Percentiles rank a stretch among this genome's conserved stretches.
phyloP scores from a whole-genome alignment of 64 coral and sea anemone species.

The Montipora foliosa region DNA sequence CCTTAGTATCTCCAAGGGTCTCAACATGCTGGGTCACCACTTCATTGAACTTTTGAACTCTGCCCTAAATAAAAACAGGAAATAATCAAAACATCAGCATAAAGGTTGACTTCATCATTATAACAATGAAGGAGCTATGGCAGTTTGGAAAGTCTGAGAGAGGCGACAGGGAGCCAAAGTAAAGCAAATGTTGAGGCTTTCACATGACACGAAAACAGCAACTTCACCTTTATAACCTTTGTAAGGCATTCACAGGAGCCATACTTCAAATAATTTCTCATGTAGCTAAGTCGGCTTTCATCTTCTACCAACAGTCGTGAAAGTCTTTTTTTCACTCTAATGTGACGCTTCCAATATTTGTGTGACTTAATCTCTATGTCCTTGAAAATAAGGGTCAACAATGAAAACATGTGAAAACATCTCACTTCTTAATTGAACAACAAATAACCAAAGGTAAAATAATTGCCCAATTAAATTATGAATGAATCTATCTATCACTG shows the following conservation, averaged over 20 bases:
- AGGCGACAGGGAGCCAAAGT: too few species aligned
- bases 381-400: neutral
- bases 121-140: neutral
- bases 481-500: too few species aligned
- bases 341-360: neutral
- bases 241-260: neutral
- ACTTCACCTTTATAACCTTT: neutral
- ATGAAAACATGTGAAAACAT: too few species aligned
- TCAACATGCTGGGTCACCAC: neutral
- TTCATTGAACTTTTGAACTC: neutral
- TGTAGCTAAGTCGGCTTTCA: conserved; percentile 1
- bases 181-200: neutral
- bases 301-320: neutral
- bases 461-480: too few species aligned
- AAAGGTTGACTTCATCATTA: neutral
- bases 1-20: neutral
- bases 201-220: neutral
- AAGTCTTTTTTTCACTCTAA: neutral
- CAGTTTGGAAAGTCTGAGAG: neutral
- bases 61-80: neutral
- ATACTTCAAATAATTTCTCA: conserved; percentile 4
- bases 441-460: too few species aligned
- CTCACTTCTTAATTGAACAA: too few species aligned
- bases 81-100: neutral
- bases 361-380: neutral